Base-by-base conservation (phyloP, 1,140 invertebrate genomes). In the Cheumatopsyche charites region DNA sequence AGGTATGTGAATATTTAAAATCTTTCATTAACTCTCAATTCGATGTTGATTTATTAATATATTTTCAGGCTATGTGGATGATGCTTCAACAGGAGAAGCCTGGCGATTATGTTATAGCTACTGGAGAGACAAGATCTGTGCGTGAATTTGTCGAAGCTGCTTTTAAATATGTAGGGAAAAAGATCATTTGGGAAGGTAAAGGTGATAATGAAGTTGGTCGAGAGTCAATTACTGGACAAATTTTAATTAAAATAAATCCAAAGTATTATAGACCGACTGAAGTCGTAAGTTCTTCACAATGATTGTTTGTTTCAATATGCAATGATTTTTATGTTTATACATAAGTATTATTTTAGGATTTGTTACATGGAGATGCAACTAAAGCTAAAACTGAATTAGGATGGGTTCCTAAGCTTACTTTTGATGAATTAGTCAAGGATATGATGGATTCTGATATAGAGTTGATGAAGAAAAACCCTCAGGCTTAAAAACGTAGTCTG, bases 181-280 rank as follows among this genome's bases (percentile, higher is more conserved):
- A 82, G 49, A 90, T 95, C 66, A 79, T 84, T 45, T 99, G 98
- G 98, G 87, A 93, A 82, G 97, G 97, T 0, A 82, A 85, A 73
- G 97, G 95, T 0, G 82, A 91, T 0, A 81, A 92, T 62, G 97
- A 99, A 86, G 89, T 94, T 19, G 97, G 96, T 0, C 90, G 90
- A 74, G 95, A 99, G 81, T 90, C 90, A 71, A 87, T 84, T 15
- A 92, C 90, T 0, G 92, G 90, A 0, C 86, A 91, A 73, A 80
- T 98, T n/a, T 87, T 97, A 12, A 91, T 99, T 11, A 90, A 88
- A 80, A 89, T 99, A 13, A 98, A 98, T 85, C 88, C 94, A 0
- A 97, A 97, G 82, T 98, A 93, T 85, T 99, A 98, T 80, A 87
- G 98, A 67, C 98, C 98, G 25, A 97, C 98, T 4, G 97, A 99